These are phyloP conservation scores for Melanerpes formicivorus DNA, from an alignment of 2,113 vertebrate genomes.

Conservation along the genomic window DNA sequence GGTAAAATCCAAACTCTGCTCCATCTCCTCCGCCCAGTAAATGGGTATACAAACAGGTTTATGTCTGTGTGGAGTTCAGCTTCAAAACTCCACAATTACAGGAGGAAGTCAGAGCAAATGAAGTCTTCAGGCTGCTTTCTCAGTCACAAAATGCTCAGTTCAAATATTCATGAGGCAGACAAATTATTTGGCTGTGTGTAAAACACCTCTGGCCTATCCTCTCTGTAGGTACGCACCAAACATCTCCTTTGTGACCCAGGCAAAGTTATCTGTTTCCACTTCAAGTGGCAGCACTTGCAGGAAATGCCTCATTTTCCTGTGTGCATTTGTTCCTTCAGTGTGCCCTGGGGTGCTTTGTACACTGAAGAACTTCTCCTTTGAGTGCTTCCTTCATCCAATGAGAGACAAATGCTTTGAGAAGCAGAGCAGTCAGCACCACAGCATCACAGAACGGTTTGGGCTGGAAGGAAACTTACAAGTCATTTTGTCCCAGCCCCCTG, in stretches of 20 bases:
- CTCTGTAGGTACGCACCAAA: slow-evolving; percentile 31
- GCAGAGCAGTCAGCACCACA: neutral
- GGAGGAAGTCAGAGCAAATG: neutral
- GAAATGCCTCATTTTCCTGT: slow-evolving; percentile 32
- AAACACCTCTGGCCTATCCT: slow-evolving; percentile 25
- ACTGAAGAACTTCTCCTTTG: slow-evolving; percentile 32
- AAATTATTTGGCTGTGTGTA: slow-evolving; percentile 55
- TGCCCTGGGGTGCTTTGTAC: slow-evolving; percentile 30
- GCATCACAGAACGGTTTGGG: too few species aligned
- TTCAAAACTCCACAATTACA: neutral
- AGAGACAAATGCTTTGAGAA: neutral
- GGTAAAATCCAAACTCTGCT: neutral
- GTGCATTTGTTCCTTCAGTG: neutral
- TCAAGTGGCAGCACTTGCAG: neutral
- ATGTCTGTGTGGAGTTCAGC: neutral
- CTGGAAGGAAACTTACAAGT: too few species aligned
- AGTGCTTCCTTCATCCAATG: slow-evolving; percentile 13
- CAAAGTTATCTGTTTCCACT: slow-evolving; percentile 62
- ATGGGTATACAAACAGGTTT: neutral
- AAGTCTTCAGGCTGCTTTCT: neutral
- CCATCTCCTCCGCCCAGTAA: neutral
- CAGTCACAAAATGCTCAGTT: slow-evolving; percentile 20
- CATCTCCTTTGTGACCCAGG: slow-evolving; percentile 43
- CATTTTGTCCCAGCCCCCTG: too few species aligned
- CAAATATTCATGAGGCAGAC: slow-evolving; percentile 62